phyloP scores from a whole-genome alignment of 1,140 invertebrate genomes.

The Nylanderia fulva region DNA sequence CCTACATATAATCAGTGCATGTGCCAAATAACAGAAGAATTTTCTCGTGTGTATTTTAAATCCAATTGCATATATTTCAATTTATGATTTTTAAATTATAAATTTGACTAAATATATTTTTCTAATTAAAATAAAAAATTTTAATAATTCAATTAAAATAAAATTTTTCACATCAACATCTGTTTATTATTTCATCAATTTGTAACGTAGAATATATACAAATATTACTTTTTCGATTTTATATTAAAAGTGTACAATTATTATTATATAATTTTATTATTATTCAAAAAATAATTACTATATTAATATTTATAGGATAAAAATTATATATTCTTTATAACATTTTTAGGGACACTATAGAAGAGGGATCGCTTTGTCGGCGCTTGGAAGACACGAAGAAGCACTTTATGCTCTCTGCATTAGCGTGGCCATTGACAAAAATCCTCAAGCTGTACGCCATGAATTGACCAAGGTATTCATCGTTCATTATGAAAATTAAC shows the following conservation, averaged over 20 bases:
- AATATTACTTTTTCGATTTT: neutral
- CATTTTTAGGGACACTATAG: conserved; percentile 89
- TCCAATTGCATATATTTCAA: neutral
- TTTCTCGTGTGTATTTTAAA: neutral
- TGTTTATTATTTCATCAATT: neutral
- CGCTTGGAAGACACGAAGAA: conserved; percentile 89
- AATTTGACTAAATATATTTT: neutral
- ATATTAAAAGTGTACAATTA: neutral
- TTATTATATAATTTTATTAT: neutral
- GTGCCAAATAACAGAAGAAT: neutral
- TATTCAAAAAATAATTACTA: neutral
- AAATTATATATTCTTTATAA: conserved; percentile 3
- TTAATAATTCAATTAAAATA: neutral
- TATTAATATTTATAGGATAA: neutral
- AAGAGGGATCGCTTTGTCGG: conserved; percentile 88
- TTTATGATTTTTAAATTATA: neutral
- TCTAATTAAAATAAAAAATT: conserved; percentile 11
- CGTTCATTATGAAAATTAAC: neutral
- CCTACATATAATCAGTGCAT: conserved; percentile 17
- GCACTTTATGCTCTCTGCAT: conserved; percentile 89
- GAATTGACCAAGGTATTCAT: conserved; percentile 84
- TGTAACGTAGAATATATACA: neutral
- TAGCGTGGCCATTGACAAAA: conserved; percentile 87
- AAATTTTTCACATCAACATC: neutral
- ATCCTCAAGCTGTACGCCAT: conserved; percentile 83